Evolutionary conservation across 2,113 vertebrate species (phyloP), one percentile per base, ranked within the genome.

Genomic region (Tichodroma muraria): DNA sequence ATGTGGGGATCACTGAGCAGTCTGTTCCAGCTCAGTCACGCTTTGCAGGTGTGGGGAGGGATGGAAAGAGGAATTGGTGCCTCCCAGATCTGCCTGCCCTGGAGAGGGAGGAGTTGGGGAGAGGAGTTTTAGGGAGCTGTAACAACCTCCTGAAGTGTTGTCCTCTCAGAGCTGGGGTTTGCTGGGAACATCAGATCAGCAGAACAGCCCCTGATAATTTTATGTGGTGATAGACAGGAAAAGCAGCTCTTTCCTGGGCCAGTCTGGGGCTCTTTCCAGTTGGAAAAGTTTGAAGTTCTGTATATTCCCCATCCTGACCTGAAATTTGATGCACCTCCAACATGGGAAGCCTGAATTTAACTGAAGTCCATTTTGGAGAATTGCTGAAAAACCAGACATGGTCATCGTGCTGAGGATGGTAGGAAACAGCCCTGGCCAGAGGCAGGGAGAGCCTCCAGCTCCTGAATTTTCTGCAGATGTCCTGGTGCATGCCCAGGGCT

Each of bases 1-100:
- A 21, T 0, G 8, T 0, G 18, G 65, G 47, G 19, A n/a, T 56
- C 15, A 6, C 16, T 7, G 35, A 3, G 16, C 9, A 10, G 15
- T 17, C 4, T 28, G 28, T 30, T 53, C 66, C 37, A 15, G n/a
- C 49, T 76, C 50, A 19, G 37, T 30, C 33, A 44, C 18, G 2
- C 31, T 52, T 38, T 6, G 30, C 15, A 12, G 71, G 8, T 2
- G 33, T 33, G 49, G 25, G 40, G 57, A 80, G 63, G 25, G 53
- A 53, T 81, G 53, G 38, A 37, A 38, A 27, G 42, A 77, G 18
- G 47, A 78, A 13, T 3, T 8, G 38, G 19, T 31, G 28, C 25
- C 28, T 61, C n/a, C 35, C 20, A 31, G 21, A 25, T 30, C 49
- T 81, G 15, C 22, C 66, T 80, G 44, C 44, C 20, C 17, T 30